Conservation (phyloP, 37 sponge, comb jelly and placozoan genomes). For the Hormiphora californensis region DNA sequence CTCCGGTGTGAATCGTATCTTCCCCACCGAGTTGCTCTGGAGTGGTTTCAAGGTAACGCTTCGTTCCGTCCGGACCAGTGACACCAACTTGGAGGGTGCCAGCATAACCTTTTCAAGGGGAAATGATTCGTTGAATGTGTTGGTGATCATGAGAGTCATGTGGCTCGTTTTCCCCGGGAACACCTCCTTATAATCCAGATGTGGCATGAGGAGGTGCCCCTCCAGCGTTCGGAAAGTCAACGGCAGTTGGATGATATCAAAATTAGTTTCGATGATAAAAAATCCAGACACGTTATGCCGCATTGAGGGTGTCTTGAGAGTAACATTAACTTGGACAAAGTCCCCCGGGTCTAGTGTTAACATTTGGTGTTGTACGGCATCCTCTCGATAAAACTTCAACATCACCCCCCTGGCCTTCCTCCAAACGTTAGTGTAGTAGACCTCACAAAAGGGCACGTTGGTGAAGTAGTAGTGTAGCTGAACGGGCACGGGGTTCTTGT, state of each 20-base stretch:
- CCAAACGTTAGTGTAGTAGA: conserved; percentile 7
- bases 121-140: conserved; percentile 41
- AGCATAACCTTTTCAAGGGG: conserved; percentile 31
- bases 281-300: conserved; percentile 33
- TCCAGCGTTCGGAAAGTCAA: conserved; percentile 27
- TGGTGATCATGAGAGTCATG: conserved; percentile 31
- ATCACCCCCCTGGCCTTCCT: background rate
- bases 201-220: background rate
- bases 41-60: background rate
- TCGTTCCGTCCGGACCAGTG: background rate
- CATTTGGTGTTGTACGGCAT: conserved; percentile 40
- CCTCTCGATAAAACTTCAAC: background rate
- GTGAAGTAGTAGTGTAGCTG: conserved; percentile 28
- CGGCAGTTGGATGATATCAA: conserved; percentile 26
- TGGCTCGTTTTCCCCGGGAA: conserved; percentile 13
- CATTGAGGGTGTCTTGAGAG: conserved; percentile 29
- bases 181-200: conserved; percentile 19
- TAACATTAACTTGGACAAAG: conserved; percentile 23
- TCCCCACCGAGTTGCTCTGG: background rate
- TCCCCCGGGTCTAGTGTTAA: background rate
- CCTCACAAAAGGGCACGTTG: conserved; percentile 44
- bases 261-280: conserved; percentile 49
- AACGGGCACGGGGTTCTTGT: conserved; percentile 30
- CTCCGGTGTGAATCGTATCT: background rate
- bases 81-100: background rate